Conservation (phyloP, 2,797 vertebrate species). For the Neosilurus mollespiculum region DNA sequence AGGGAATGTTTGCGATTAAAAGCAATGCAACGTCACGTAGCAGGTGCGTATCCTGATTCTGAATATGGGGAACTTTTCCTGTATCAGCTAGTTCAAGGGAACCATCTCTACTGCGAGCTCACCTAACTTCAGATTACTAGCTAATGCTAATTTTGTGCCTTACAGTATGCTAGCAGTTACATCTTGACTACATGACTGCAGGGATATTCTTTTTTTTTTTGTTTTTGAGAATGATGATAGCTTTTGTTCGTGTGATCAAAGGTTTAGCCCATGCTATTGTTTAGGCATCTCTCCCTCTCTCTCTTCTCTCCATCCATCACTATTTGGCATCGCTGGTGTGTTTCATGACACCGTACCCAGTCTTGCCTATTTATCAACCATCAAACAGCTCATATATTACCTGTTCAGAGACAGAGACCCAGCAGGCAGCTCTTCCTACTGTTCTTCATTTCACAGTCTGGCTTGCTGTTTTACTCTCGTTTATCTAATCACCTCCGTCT, state of each 20-base stretch:
- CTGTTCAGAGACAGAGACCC: slow-evolving; percentile 28
- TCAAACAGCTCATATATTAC: slow-evolving; percentile 28
- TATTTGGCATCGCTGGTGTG: slow-evolving; percentile 21
- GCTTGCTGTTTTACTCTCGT: slow-evolving; percentile 24
- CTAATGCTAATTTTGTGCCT: neutral
- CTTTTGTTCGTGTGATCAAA: neutral
- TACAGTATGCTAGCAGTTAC: neutral
- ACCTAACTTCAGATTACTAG: neutral
- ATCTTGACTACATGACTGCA: neutral
- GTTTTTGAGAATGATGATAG: neutral
- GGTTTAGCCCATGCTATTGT: neutral
- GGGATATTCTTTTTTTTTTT: too few species aligned
- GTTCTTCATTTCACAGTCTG: slow-evolving; percentile 28
- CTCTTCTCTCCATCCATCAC: slow-evolving; percentile 17
- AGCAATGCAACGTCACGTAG: too few species aligned
- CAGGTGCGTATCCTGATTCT: neutral
- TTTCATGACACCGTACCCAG: slow-evolving; percentile 14
- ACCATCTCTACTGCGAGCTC: neutral
- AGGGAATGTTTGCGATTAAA: neutral
- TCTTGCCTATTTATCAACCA: slow-evolving; percentile 31
- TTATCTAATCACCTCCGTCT: slow-evolving; percentile 24
- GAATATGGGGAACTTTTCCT: neutral
- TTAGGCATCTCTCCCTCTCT: neutral
- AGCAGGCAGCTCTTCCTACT: slow-evolving; percentile 25
- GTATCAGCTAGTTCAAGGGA: neutral